These are phyloP conservation scores for Prolemur simus DNA, from an alignment of 2,113 vertebrate genomes.

Conservation along the genomic window DNA sequence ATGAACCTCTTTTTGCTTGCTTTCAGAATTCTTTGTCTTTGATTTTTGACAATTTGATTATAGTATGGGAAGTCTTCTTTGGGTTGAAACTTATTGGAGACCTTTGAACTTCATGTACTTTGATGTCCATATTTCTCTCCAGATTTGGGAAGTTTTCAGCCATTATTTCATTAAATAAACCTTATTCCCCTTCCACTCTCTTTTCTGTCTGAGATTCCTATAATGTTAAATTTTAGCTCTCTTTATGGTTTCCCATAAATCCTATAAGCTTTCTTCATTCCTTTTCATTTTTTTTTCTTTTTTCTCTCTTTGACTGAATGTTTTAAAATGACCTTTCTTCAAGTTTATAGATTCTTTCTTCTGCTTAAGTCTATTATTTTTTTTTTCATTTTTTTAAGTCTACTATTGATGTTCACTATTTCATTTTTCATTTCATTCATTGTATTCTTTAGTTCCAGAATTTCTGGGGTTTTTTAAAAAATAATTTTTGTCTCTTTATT, in stretches of 20 bases:
- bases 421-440: background rate
- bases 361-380: background rate
- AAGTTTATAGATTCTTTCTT: background rate
- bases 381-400: too few species aligned
- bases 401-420: background rate
- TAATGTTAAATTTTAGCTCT: background rate
- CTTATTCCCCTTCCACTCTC: background rate
- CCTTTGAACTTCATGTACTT: background rate
- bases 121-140: background rate
- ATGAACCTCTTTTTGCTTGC: background rate
- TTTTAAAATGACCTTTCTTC: background rate
- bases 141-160: background rate
- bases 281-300: background rate
- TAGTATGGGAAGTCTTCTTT: background rate
- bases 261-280: background rate
- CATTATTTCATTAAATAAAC: background rate
- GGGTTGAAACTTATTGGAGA: background rate
- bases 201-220: background rate
- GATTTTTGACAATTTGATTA: background rate
- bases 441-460: background rate
- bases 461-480: background rate
- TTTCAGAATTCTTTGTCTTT: slow-evolving; percentile 1
- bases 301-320: background rate
- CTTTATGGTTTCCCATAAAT: background rate
- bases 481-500: background rate